Evolutionary conservation across 2,113 vertebrate species (phyloP).

Genomic region (Eonycteris spelaea): DNA sequence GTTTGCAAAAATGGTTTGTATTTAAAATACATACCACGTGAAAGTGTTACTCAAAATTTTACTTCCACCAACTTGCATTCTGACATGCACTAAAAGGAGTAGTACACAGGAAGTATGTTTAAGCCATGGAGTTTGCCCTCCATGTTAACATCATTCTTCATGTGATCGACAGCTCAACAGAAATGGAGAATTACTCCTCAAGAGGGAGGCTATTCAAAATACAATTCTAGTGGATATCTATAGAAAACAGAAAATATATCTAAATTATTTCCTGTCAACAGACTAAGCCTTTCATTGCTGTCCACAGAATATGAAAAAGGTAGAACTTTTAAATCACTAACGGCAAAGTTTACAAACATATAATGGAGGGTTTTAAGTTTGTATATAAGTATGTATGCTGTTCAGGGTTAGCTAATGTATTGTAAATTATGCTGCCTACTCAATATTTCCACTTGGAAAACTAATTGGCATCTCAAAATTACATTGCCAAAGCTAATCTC

Average conservation of each 20-base stretch:
- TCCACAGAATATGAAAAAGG: slow-evolving; percentile 1
- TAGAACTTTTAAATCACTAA: neutral
- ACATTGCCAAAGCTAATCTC: neutral
- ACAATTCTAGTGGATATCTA: slow-evolving; percentile 1
- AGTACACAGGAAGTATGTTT: neutral
- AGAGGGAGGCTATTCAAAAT: neutral
- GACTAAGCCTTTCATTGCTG: neutral
- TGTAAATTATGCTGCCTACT: neutral
- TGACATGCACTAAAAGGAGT: neutral
- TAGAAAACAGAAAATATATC: slow-evolving; percentile 1
- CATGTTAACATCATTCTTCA: neutral
- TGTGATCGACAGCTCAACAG: neutral
- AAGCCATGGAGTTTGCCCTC: neutral
- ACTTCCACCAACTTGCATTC: neutral
- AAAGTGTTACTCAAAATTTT: slow-evolving; percentile 33
- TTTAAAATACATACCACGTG: slow-evolving; percentile 10
- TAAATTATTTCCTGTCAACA: neutral
- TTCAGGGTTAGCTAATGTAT: neutral
- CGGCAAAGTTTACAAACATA: slow-evolving; percentile 24
- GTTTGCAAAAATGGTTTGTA: neutral
- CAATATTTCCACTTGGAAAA: slow-evolving; percentile 32
- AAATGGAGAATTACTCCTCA: neutral
- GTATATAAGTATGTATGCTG: neutral
- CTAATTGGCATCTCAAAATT: slow-evolving; percentile 27
- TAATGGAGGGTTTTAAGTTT: neutral